phyloP scores from a whole-genome alignment of 2,113 vertebrate species.

The Lophotis ruficrista region DNA sequence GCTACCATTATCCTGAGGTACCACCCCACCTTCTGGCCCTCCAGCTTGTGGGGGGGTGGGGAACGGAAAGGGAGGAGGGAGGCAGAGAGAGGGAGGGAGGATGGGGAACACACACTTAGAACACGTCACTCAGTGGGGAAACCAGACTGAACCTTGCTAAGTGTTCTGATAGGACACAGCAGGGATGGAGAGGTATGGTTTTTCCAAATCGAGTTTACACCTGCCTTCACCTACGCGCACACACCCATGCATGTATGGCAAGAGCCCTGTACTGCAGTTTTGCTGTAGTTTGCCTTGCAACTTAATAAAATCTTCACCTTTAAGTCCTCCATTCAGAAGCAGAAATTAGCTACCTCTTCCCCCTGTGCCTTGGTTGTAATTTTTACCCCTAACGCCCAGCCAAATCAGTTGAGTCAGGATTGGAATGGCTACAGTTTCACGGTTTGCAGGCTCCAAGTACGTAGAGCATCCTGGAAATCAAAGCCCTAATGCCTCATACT shows the following conservation, averaged over 20 bases:
- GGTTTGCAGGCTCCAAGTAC: not conserved
- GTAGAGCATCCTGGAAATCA: not conserved
- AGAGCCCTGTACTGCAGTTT: not conserved
- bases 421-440: constrained; percentile 1
- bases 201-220: not conserved
- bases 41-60: constrained; percentile 84
- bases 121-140: not conserved
- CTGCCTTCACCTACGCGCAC: not conserved
- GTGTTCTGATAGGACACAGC: not conserved
- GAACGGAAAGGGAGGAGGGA: constrained; percentile 61
- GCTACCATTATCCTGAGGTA: constrained; percentile 96
- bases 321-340: not conserved
- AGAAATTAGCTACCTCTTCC: not conserved
- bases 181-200: not conserved
- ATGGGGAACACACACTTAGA: not conserved
- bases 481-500: not conserved
- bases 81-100: constrained; percentile 22
- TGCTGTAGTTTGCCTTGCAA: not conserved
- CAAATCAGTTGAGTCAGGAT: not conserved
- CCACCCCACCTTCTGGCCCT: constrained; percentile 97
- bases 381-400: not conserved
- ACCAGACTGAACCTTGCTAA: not conserved
- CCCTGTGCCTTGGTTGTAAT: not conserved
- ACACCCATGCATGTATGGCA: rapidly evolving
- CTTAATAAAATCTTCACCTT: not conserved